Percentiles rank a stretch among this genome's conserved stretches.
These are phyloP conservation scores for Neostethus bicornis DNA, from an alignment of 2,797 vertebrate genomes.

Conservation along the genomic window DNA sequence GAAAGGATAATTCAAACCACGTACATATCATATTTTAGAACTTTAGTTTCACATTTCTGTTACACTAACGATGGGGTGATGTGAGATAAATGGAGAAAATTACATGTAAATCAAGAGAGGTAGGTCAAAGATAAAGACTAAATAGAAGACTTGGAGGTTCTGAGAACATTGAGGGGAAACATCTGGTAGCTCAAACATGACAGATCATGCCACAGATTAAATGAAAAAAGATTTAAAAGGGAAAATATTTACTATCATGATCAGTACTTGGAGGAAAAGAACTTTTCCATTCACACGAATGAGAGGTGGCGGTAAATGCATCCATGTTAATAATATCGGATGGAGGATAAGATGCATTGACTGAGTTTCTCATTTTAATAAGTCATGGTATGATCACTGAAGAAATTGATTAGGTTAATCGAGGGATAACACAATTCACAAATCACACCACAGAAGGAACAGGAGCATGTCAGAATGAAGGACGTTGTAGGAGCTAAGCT, in stretches of 20 bases:
- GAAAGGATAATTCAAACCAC: conserved; percentile 58
- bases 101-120: conserved; percentile 47
- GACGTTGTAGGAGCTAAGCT: conserved; percentile 71
- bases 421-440: conserved; percentile 73
- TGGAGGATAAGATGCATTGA: conserved; percentile 59
- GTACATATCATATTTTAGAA: conserved; percentile 40
- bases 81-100: conserved; percentile 53
- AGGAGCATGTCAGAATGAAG: conserved; percentile 74
- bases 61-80: conserved; percentile 43
- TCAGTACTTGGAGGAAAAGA: conserved; percentile 47
- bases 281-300: conserved; percentile 42
- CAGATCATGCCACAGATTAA: conserved; percentile 71
- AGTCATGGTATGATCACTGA: conserved; percentile 55
- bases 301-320: conserved; percentile 67
- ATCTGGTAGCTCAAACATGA: conserved; percentile 66
- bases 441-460: conserved; percentile 77
- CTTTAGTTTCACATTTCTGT: conserved; percentile 48
- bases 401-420: conserved; percentile 72
- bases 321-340: conserved; percentile 72
- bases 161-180: conserved; percentile 33
- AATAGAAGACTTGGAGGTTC: conserved; percentile 29
- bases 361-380: conserved; percentile 46
- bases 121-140: conserved; percentile 32
- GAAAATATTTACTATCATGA: conserved; percentile 39
- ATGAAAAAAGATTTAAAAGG: conserved; percentile 41